Evolutionary conservation across 2,888 invertebrate species (phyloP), one percentile per base, ranked within the genome.

Genomic region (Bugulina stolonifera): DNA sequence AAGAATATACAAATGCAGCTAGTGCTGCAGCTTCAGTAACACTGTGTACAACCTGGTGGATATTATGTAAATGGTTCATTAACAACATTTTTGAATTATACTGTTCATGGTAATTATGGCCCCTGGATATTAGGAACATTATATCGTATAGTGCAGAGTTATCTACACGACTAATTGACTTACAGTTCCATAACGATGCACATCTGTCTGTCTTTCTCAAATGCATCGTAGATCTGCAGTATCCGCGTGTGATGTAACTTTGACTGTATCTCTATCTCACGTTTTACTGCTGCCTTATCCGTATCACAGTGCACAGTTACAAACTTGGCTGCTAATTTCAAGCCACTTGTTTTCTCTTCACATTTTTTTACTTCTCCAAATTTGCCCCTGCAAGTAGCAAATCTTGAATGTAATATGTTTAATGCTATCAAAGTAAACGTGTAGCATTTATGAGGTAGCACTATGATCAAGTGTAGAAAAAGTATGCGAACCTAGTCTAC

Each of bases 111-210:
- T n/a, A n/a, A n/a, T n/a, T n/a, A n/a, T n/a, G n/a, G n/a, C n/a
- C n/a, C n/a, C n/a, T n/a, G n/a, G n/a, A n/a, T n/a, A n/a, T n/a
- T 52, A 52, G 10, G 52, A 10, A 52, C 14, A 52, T 10, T 14
- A 52, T 52, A 22, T 52, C 52, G 22, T 52, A 22, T 52, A 52
- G 52, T 52, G 52, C 22, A 52, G 14, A 52, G 52, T 22, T 22
- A 52, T 52, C 10, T 52, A 52, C 10, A 52, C 52, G 14, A 52
- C 22, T 52, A 57, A 72, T 23, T n/a, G 2, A 32, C 94, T 91
- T 87, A 99, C 99, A 99, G 88, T 89, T 99, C 99, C 76, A 98
- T 89, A 77, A 99, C 91, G 79, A 99, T 93, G 86, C 95, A 94
- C 90, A 98, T 95, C 82, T 93, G 91, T 76, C 89, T 88, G 86